Evolutionary conservation across 2,113 vertebrate genomes (phyloP).

Genomic region (Pardalotus punctatus): DNA sequence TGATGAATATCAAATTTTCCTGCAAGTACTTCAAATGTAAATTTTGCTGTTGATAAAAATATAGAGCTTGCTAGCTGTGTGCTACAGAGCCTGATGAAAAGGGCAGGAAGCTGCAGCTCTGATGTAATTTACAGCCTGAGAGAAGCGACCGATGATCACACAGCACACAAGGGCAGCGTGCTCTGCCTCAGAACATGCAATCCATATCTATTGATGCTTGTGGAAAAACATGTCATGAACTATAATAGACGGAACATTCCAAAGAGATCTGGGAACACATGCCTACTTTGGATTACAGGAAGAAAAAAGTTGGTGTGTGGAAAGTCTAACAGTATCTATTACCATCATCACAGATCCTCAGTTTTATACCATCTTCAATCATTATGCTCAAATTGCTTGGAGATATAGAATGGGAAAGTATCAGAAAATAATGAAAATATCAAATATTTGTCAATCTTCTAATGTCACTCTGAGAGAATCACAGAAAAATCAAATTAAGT

Average conservation of each 20-base stretch:
- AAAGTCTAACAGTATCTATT: background rate
- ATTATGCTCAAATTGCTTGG: background rate
- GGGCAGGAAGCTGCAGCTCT: background rate
- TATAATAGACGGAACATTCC: background rate
- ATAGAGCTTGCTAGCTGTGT: background rate
- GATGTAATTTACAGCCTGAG: background rate
- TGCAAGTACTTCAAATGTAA: background rate
- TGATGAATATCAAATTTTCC: background rate
- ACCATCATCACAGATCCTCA: background rate
- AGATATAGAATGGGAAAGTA: background rate
- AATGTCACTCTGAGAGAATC: background rate
- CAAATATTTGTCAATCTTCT: background rate
- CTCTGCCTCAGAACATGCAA: background rate
- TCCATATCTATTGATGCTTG: background rate
- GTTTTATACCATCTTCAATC: background rate
- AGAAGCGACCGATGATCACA: background rate
- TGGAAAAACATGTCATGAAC: background rate
- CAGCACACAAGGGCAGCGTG: background rate
- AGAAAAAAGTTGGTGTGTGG: background rate
- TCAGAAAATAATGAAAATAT: background rate
- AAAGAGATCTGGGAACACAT: background rate
- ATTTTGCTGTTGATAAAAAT: background rate
- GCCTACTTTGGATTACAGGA: background rate
- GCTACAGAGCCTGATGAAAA: background rate
- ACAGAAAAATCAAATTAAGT: background rate